These are phyloP conservation scores for Apoderus coryli DNA, from an alignment of 2,888 invertebrate genomes.

Conservation along the genomic window DNA sequence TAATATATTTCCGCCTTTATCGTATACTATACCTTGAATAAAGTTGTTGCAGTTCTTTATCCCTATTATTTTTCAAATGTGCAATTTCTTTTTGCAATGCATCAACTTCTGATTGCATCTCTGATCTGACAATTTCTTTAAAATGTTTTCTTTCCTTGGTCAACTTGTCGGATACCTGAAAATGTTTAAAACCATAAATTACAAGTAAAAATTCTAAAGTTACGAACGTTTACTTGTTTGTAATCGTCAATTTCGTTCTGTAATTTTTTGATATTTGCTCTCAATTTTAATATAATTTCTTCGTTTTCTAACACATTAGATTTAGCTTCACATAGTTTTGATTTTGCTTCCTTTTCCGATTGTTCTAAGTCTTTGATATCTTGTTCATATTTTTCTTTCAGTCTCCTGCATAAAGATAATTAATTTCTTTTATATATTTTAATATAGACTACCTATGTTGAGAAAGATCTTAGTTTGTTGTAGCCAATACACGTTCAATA, in stretches of 20 bases:
- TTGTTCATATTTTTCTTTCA: constrained; percentile 61
- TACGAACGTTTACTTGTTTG: constrained; percentile 38
- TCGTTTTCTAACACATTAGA: constrained; percentile 50
- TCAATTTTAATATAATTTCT: constrained; percentile 39
- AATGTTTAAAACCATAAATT: constrained; percentile 6
- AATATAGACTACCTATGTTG: too few relatives aligned
- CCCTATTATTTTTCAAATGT: constrained; percentile 43
- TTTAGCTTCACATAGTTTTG: constrained; percentile 51
- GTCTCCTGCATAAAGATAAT: constrained; percentile 36
- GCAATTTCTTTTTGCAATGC: constrained; percentile 45
- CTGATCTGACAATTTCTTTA: constrained; percentile 43
- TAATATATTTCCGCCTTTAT: too few relatives aligned
- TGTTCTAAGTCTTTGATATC: constrained; percentile 53
- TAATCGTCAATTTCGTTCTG: constrained; percentile 48
- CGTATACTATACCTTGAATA: constrained; percentile 59
- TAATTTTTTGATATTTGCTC: constrained; percentile 48
- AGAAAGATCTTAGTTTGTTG: too few relatives aligned
- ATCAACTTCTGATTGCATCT: constrained; percentile 49
- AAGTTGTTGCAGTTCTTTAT: constrained; percentile 63
- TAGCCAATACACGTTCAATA: too few relatives aligned
- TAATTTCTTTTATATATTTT: constrained; percentile 1
- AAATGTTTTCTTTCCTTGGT: constrained; percentile 40
- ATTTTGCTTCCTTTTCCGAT: constrained; percentile 49
- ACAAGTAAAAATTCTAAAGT: constrained; percentile 2
- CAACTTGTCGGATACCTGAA: constrained; percentile 35